Evolutionary conservation across 2,113 vertebrate species (phyloP).

Genomic region (Acanthochromis polyacanthus): DNA sequence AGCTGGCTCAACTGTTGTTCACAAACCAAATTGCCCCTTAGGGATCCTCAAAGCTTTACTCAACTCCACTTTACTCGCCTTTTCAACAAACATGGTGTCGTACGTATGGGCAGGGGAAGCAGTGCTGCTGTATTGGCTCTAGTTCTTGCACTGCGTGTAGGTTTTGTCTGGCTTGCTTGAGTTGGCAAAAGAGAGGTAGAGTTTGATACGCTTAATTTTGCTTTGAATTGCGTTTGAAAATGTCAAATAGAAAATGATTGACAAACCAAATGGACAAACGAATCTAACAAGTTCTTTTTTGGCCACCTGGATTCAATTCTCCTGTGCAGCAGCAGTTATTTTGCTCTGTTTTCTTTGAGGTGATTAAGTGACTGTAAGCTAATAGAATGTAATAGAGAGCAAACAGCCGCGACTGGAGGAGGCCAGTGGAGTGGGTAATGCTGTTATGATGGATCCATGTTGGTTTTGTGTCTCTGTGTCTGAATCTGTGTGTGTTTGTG

Average conservation of each 20-base stretch:
- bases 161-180: neutral
- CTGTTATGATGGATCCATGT: conserved; percentile 35
- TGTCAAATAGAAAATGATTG: neutral
- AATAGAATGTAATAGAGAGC: conserved; percentile 29
- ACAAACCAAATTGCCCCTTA: too few species aligned
- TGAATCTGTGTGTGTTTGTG: neutral
- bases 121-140: neutral
- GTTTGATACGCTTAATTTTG: too few species aligned
- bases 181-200: neutral
- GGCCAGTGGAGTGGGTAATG: conserved; percentile 46
- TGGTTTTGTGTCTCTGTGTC: conserved; percentile 5
- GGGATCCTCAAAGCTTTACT: too few species aligned
- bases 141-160: neutral
- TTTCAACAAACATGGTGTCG: neutral
- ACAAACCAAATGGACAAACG: neutral
- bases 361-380: conserved; percentile 35
- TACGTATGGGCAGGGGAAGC: too few species aligned
- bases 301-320: neutral
- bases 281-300: neutral
- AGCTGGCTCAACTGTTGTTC: neutral
- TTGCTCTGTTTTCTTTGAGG: conserved; percentile 7
- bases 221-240: too few species aligned
- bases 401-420: conserved; percentile 21
- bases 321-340: neutral
- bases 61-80: neutral